Conservation (phyloP, 2,113 vertebrate species). For the Sapayoa aenigma region DNA sequence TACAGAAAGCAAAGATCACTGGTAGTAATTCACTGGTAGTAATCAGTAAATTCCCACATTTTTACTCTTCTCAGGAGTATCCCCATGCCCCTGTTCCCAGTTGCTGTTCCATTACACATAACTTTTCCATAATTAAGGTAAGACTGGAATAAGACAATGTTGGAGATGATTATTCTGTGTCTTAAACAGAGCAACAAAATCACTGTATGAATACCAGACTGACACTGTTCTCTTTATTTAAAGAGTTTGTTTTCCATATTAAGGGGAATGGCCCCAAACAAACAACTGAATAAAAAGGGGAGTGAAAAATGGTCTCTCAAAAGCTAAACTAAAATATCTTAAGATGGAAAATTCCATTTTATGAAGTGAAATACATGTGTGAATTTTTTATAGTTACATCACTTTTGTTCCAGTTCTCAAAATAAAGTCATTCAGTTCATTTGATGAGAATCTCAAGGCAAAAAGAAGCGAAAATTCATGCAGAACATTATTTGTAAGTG, state of each 20-base stretch:
- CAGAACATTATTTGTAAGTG: not conserved
- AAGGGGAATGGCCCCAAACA: not conserved
- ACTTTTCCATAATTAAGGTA: not conserved
- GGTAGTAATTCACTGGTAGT: not conserved
- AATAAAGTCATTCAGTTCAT: not conserved
- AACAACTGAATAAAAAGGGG: not conserved
- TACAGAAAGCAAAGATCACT: not conserved
- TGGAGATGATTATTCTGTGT: not conserved
- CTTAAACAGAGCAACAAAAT: not conserved
- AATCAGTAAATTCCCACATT: not conserved
- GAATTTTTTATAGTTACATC: conserved; percentile 1
- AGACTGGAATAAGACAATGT: not conserved
- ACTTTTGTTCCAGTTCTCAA: conserved; percentile 26
- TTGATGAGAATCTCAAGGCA: not conserved
- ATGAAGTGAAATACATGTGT: not conserved
- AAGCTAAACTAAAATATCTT: not conserved
- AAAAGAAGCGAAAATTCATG: not conserved
- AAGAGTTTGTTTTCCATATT: not conserved
- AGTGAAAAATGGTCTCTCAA: not conserved
- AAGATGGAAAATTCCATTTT: not conserved
- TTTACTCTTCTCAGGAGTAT: not conserved
- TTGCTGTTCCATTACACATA: not conserved
- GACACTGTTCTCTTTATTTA: not conserved
- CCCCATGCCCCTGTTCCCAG: not conserved
- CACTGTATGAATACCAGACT: not conserved